Percentiles rank a stretch among this genome's conserved stretches.
Conservation (phyloP, 2,797 vertebrate genomes). For the Linurgus olivaceus region DNA sequence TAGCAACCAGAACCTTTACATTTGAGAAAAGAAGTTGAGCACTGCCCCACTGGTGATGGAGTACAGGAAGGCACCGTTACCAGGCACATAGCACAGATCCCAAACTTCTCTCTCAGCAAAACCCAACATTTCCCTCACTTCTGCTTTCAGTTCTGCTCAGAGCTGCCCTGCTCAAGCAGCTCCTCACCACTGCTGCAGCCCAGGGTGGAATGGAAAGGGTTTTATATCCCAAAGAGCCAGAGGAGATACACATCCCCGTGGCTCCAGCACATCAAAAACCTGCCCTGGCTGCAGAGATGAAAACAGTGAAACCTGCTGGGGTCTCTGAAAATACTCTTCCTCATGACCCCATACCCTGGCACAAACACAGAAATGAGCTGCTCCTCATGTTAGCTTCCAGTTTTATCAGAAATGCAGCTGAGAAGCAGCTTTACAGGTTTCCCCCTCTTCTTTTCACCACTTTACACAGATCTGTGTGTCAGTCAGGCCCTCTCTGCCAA, state of each 20-base stretch:
- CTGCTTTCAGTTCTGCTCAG: neutral
- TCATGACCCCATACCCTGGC: rapidly evolving
- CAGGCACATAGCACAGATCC: rapidly evolving
- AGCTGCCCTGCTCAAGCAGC: neutral
- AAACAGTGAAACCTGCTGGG: rapidly evolving
- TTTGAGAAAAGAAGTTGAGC: neutral
- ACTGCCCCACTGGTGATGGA: neutral
- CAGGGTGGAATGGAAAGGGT: rapidly evolving
- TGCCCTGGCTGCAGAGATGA: neutral
- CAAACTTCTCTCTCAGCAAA: neutral
- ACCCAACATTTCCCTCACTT: neutral
- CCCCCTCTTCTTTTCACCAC: neutral
- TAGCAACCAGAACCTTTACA: neutral
- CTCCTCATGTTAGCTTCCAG: neutral
- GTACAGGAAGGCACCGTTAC: neutral
- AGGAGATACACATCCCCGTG: rapidly evolving
- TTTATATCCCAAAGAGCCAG: rapidly evolving
- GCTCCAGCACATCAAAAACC: neutral
- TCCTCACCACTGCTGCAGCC: neutral
- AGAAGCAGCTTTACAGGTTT: neutral
- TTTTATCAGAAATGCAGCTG: neutral
- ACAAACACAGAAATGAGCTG: neutral
- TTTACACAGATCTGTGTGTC: neutral
- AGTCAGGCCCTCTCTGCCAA: neutral
- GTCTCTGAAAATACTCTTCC: neutral